Conservation (phyloP, 2,797 vertebrate genomes). For the Acanthopagrus latus region DNA sequence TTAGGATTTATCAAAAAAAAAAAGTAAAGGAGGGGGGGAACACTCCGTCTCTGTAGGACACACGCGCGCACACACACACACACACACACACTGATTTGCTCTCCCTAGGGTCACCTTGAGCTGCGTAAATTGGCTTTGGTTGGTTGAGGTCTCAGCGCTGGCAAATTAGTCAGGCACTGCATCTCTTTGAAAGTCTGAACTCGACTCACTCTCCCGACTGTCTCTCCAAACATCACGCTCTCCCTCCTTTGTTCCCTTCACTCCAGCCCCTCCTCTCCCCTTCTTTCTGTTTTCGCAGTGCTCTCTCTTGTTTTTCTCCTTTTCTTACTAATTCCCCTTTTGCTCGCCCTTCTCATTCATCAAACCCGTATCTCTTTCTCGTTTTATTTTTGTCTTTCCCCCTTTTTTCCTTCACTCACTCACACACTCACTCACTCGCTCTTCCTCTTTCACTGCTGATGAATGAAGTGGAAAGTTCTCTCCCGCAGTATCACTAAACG, state of each 20-base stretch:
- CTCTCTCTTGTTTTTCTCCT: slow-evolving; percentile 30
- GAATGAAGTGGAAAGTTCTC: slow-evolving; percentile 67
- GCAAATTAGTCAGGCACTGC: slow-evolving; percentile 72
- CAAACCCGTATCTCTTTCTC: slow-evolving; percentile 43
- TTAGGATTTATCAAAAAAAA: slow-evolving; percentile 51
- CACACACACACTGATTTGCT: slow-evolving; percentile 36
- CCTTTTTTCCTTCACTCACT: slow-evolving; percentile 19
- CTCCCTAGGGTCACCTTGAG: slow-evolving; percentile 77
- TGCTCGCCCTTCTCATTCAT: slow-evolving; percentile 47
- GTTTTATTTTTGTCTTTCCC: slow-evolving; percentile 38
- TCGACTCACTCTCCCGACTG: slow-evolving; percentile 42
- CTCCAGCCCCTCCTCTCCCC: not conserved
- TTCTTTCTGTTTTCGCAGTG: slow-evolving; percentile 7
- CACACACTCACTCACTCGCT: not conserved
- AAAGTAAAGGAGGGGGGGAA: slow-evolving; percentile 1
- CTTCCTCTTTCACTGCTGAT: slow-evolving; percentile 48
- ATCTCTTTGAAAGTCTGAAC: slow-evolving; percentile 70
- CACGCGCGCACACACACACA: slow-evolving; percentile 34
- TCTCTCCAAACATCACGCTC: slow-evolving; percentile 42
- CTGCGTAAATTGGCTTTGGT: slow-evolving; percentile 75
- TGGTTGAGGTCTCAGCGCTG: slow-evolving; percentile 65
- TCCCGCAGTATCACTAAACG: slow-evolving; percentile 54
- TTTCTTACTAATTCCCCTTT: slow-evolving; percentile 29
- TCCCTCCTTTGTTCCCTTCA: slow-evolving; percentile 49
- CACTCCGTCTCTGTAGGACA: slow-evolving; percentile 17